Conservation (phyloP, 2,113 vertebrate species). For the Cyanocitta stelleri region DNA sequence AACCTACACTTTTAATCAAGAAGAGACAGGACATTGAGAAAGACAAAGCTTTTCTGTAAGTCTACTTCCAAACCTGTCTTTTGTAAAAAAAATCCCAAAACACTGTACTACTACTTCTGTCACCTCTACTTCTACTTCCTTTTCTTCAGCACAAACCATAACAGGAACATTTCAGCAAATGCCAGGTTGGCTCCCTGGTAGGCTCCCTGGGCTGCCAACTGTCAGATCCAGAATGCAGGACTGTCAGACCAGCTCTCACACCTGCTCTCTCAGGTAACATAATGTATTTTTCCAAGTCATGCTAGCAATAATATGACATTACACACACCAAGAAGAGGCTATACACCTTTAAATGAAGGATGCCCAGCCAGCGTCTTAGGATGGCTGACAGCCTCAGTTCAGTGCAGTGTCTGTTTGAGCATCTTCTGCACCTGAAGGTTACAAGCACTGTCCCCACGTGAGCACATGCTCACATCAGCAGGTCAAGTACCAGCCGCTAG, state of each 20-base stretch:
- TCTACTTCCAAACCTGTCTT: not conserved
- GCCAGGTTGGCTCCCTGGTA: not conserved
- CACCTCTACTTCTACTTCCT: not conserved
- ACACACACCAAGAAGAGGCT: not conserved
- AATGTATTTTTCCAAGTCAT: not conserved
- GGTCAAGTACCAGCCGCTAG: not conserved
- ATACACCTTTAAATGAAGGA: not conserved
- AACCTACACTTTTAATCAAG: not conserved
- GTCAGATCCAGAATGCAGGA: not conserved
- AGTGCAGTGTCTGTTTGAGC: not conserved
- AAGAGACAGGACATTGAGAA: not conserved
- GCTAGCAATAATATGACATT: not conserved
- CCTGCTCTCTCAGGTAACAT: not conserved
- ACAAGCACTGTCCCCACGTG: not conserved
- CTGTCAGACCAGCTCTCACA: not conserved
- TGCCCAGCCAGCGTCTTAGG: not conserved
- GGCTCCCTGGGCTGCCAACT: not conserved
- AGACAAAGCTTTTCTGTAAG: not conserved
- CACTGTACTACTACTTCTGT: not conserved
- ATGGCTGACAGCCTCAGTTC: not conserved
- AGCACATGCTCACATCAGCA: not conserved
- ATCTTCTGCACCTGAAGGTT: not conserved
- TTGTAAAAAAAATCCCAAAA: not conserved
- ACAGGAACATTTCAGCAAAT: not conserved
- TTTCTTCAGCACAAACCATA: not conserved